These are phyloP conservation scores for Psilanteris sp. DNA, from an alignment of 1,140 invertebrate species.

Conservation along the genomic window DNA sequence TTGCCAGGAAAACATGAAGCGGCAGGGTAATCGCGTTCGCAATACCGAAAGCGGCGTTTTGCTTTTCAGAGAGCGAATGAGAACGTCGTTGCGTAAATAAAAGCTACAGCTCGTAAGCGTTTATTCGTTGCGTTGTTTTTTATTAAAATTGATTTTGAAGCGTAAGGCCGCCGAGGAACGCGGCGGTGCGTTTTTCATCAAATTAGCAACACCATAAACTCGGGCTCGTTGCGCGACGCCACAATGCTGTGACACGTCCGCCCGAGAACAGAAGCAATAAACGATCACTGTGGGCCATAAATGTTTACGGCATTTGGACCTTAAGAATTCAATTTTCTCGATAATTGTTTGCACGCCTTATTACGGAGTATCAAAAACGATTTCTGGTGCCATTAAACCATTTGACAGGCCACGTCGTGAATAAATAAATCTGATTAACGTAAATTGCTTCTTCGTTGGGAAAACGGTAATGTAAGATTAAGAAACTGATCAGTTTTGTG, in stretches of 20 bases:
- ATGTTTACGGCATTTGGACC: slow-evolving; percentile 61
- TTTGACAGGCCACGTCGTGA: too few relatives aligned
- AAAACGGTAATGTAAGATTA: too few relatives aligned
- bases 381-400: too few relatives aligned
- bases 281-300: slow-evolving; percentile 53
- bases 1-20: slow-evolving; percentile 11
- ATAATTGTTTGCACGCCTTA: slow-evolving; percentile 19
- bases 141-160: slow-evolving; percentile 49
- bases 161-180: slow-evolving; percentile 38
- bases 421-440: too few relatives aligned
- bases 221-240: slow-evolving; percentile 15
- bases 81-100: slow-evolving; percentile 44
- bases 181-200: slow-evolving; percentile 52
- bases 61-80: slow-evolving; percentile 41
- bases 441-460: too few relatives aligned
- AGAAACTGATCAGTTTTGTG: too few relatives aligned
- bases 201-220: slow-evolving; percentile 62
- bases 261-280: slow-evolving; percentile 49
- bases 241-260: slow-evolving; percentile 40
- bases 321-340: slow-evolving; percentile 40
- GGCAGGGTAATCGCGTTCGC: background rate
- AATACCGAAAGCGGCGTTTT: slow-evolving; percentile 15
- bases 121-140: slow-evolving; percentile 23
- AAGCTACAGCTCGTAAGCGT: slow-evolving; percentile 14
- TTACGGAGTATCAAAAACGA: background rate